Base-by-base conservation (phyloP, 2,113 vertebrate species). In the Odobenus rosmarus region DNA sequence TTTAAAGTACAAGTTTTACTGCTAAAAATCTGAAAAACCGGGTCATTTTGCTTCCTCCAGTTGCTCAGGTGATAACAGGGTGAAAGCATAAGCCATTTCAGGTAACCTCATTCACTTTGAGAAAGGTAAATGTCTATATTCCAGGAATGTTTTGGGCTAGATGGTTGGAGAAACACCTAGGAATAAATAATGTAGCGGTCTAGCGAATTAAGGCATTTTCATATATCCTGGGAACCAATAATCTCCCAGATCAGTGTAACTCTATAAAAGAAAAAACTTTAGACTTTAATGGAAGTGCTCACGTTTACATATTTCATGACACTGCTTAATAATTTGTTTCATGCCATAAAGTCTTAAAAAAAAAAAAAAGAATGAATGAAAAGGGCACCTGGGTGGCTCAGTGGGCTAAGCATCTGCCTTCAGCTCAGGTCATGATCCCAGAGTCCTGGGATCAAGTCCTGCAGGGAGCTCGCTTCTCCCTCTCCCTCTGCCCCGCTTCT, bases 1-100 rank as follows among this genome's bases (percentile, higher is more conserved):
- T 95, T 94, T 55, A 82, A 95, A 88, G 62, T 77, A 53, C 14
- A 61, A 12, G 39, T 36, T 96, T 95, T 94, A 69, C 77, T 90
- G 71, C 71, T 53, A 96, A 93, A 46, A 93, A 46, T 61, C 85
- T 94, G 55, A 64, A 71, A 96, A 94, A 81, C 26, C 21, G 19
- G 80, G 88, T 21, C 90, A 61, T 15, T 90, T 96, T 95, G 7
- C 31, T 80, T 94, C 36, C 23, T 90, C 31, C 39, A 72, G 13
- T 84, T 94, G 49, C 11, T 71, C 16, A 62, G 62, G 69, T 71
- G 87, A 69, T 83, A 90, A 33, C 4, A 86, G 31, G 59, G 87
- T 84, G 69, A 94, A 88, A 76, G 46, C 39, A 49, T 61, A 90
- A 96, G 26, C 39, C 49, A 80, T 84, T 80, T 81, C 69, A 88